Evolutionary conservation across 2,888 invertebrate genomes (phyloP).

Genomic region (Gymnosoma rotundatum): DNA sequence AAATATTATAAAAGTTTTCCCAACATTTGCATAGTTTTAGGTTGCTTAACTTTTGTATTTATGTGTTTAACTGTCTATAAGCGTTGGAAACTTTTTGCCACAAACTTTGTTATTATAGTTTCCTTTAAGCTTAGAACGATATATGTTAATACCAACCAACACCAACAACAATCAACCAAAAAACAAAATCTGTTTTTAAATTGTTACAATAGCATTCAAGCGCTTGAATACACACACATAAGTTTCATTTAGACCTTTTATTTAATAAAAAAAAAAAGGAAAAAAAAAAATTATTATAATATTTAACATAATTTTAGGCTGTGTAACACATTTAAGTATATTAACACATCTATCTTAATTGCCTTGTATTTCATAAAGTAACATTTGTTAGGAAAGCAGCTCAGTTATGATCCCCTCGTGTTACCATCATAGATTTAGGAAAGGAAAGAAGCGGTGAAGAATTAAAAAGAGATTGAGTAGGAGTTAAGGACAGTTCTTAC

Average conservation of each 20-base stretch:
- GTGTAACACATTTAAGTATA: no score
- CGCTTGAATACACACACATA: background rate
- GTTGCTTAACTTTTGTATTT: background rate
- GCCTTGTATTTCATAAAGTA: no score
- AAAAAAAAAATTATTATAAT: no score
- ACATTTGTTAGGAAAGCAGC: no score
- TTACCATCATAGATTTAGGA: no score
- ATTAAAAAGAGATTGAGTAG: no score
- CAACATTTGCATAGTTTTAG: background rate
- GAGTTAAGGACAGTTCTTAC: no score
- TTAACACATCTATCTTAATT: no score
- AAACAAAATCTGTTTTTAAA: constrained; percentile 22
- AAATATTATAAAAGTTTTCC: background rate
- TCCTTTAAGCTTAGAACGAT: constrained; percentile 24
- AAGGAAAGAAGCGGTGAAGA: no score
- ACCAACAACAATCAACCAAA: background rate
- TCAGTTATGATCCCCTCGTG: no score
- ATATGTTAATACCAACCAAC: background rate
- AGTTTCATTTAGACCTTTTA: background rate
- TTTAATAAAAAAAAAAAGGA: no score
- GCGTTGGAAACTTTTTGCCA: background rate
- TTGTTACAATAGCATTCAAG: background rate
- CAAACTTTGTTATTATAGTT: background rate
- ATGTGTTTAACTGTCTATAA: background rate
- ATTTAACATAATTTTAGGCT: no score